Evolutionary conservation across 2,797 vertebrate genomes (phyloP).

Genomic region (Carapus acus): DNA sequence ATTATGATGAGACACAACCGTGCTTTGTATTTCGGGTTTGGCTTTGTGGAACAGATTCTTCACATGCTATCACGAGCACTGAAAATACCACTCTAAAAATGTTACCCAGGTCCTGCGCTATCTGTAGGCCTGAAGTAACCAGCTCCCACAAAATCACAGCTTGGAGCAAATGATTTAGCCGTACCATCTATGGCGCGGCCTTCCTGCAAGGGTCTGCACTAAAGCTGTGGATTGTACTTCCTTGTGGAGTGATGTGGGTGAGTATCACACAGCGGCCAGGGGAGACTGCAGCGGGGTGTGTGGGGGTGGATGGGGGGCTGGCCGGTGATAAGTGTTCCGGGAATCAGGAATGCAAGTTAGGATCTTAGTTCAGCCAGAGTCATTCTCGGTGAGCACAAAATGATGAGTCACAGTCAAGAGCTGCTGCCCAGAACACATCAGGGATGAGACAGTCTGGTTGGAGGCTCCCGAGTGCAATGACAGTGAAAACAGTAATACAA

Average conservation of each 20-base stretch:
- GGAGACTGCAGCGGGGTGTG: no score
- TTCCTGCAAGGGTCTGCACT: not conserved
- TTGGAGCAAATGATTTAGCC: not conserved
- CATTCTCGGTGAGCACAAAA: conserved; percentile 57
- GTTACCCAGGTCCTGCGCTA: not conserved
- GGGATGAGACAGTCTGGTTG: conserved; percentile 36
- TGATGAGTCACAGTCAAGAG: conserved; percentile 61
- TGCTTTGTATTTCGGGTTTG: not conserved
- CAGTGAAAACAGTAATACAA: no score
- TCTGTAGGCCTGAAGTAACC: not conserved
- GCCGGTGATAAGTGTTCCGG: conserved; percentile 36
- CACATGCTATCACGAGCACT: not conserved
- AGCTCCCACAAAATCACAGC: not conserved
- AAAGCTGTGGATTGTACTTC: conserved; percentile 1
- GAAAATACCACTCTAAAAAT: not conserved
- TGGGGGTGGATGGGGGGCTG: no score
- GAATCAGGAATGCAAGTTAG: conserved; percentile 49
- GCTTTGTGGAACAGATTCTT: not conserved
- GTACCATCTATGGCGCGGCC: no score
- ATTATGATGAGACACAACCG: not conserved
- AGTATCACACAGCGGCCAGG: conserved; percentile 18
- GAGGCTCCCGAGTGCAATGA: no score
- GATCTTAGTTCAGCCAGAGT: conserved; percentile 45
- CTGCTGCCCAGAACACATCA: conserved; percentile 61
- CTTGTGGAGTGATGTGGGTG: conserved; percentile 19